phyloP scores from a whole-genome alignment of 2,113 vertebrate genomes.

The Brienomyrus longianalis region DNA sequence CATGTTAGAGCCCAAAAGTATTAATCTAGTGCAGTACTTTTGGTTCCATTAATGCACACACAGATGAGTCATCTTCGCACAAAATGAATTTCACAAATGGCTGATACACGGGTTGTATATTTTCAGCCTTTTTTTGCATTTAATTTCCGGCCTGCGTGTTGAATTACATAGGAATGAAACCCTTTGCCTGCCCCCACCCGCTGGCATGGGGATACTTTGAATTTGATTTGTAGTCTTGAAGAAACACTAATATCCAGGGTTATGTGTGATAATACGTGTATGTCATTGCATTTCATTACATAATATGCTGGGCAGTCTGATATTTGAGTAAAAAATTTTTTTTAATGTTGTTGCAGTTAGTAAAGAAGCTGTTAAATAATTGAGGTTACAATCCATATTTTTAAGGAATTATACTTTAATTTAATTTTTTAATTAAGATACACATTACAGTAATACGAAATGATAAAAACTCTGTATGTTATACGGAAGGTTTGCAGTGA shows the following conservation, averaged over 20 bases:
- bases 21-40: conserved; percentile 16
- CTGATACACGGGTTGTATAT: not conserved
- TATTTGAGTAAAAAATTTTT: not conserved
- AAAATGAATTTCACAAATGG: not conserved
- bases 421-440: not conserved
- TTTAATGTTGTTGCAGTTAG: not conserved
- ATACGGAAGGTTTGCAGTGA: not conserved
- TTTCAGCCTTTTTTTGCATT: not conserved
- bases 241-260: not conserved
- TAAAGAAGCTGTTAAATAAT: not conserved
- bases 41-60: conserved; percentile 5
- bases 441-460: not conserved
- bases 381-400: not conserved
- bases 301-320: not conserved
- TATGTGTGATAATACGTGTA: not conserved
- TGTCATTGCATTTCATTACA: not conserved
- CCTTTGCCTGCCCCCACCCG: not conserved
- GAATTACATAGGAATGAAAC: not conserved
- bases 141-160: not conserved
- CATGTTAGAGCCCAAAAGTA: conserved; percentile 16
- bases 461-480: not conserved
- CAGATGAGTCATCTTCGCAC: conserved; percentile 9
- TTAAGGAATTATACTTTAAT: not conserved
- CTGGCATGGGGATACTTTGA: not conserved
- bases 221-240: not conserved